Conservation (phyloP, 2,797 vertebrate genomes). For the Clarias pachynema region DNA sequence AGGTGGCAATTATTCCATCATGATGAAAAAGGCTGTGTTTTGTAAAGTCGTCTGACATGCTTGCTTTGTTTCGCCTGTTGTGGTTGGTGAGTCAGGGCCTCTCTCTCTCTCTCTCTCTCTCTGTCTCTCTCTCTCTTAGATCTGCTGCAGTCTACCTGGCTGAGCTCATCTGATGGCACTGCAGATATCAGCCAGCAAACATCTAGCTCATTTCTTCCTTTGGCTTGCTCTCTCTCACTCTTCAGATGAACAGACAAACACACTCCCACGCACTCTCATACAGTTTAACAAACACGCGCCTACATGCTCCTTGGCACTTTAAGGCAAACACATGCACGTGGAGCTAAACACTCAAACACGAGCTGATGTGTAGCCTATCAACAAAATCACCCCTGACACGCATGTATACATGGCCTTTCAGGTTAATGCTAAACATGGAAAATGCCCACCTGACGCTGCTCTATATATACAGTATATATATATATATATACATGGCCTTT, state of each 20-base stretch:
- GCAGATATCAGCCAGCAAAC: slow-evolving; percentile 71
- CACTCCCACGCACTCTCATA: slow-evolving; percentile 76
- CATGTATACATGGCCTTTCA: slow-evolving; percentile 69
- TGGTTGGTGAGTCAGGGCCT: slow-evolving; percentile 40
- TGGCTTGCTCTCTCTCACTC: slow-evolving; percentile 59
- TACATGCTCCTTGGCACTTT: slow-evolving; percentile 72
- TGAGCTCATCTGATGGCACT: slow-evolving; percentile 67
- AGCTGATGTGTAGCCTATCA: slow-evolving; percentile 68
- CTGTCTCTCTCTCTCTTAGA: slow-evolving; percentile 5
- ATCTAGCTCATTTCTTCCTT: slow-evolving; percentile 66
- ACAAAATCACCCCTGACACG: slow-evolving; percentile 66
- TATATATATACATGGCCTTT: slow-evolving; percentile 67
- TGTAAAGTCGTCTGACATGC: slow-evolving; percentile 12
- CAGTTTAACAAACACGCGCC: slow-evolving; percentile 84
- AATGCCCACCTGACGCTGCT: slow-evolving; percentile 61
- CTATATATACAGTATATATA: too few relatives aligned
- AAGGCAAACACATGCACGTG: slow-evolving; percentile 78
- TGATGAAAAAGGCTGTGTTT: slow-evolving; percentile 43
- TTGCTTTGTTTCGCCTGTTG: slow-evolving; percentile 11
- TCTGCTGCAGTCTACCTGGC: slow-evolving; percentile 49
- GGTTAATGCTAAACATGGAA: slow-evolving; percentile 46
- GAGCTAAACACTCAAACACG: slow-evolving; percentile 66
- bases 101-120: background rate
- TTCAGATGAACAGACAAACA: slow-evolving; percentile 80
- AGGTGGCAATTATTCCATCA: slow-evolving; percentile 40